Conservation (phyloP, 2,888 invertebrate species). For the Xylophagus ater region DNA sequence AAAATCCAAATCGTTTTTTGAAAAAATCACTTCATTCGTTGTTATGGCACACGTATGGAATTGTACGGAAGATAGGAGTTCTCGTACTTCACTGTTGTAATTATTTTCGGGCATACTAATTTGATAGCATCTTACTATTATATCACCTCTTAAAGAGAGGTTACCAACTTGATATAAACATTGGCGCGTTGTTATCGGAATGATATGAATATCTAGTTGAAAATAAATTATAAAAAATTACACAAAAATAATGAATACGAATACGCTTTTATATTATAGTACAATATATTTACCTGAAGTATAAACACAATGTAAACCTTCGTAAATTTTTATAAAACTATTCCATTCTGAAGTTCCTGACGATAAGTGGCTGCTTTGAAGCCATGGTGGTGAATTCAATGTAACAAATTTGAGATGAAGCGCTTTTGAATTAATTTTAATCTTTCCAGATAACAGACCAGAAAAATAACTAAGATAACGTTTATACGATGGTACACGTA, state of each 20-base stretch:
- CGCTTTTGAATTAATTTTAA: slow-evolving; percentile 78
- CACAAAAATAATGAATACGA: slow-evolving; percentile 1
- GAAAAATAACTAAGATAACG: slow-evolving; percentile 89
- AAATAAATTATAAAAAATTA: background rate
- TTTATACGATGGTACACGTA: slow-evolving; percentile 62
- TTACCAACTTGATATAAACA: slow-evolving; percentile 55
- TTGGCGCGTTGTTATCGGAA: slow-evolving; percentile 39
- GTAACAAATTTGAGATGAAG: slow-evolving; percentile 77
- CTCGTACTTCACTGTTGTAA: slow-evolving; percentile 30
- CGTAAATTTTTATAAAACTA: slow-evolving; percentile 79
- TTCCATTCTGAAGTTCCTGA: slow-evolving; percentile 48
- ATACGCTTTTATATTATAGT: background rate
- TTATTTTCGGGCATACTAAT: slow-evolving; percentile 38
- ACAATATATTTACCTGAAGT: slow-evolving; percentile 53
- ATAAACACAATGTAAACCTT: slow-evolving; percentile 80
- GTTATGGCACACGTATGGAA: slow-evolving; percentile 91
- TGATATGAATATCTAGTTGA: slow-evolving; percentile 25
- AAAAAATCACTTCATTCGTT: slow-evolving; percentile 73
- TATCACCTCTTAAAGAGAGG: slow-evolving; percentile 62
- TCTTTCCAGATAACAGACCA: slow-evolving; percentile 76
- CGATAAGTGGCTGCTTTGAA: slow-evolving; percentile 37
- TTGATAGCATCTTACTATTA: slow-evolving; percentile 83
- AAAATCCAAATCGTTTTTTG: slow-evolving; percentile 75
- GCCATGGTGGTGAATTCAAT: slow-evolving; percentile 73
- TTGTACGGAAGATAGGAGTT: slow-evolving; percentile 77